Evolutionary conservation across 2,113 vertebrate genomes (phyloP), one percentile per base, ranked within the genome.

Genomic region (Ranitomeya variabilis): DNA sequence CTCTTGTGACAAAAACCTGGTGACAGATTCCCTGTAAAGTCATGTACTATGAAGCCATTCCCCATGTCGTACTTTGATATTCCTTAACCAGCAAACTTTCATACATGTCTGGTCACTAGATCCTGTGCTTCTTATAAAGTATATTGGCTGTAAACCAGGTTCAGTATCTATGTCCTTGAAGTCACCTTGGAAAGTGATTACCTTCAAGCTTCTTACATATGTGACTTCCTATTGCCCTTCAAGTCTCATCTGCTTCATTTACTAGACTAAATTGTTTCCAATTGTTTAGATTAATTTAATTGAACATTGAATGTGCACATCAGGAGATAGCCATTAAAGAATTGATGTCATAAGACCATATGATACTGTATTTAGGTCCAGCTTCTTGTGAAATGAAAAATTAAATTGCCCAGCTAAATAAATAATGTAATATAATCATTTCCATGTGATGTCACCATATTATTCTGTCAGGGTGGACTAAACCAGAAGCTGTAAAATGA

Each of bases 161-260:
- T 83, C 19, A 67, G 3, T 86, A 18, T 73, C 12, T 21, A 23
- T 79, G 21, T 52, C 19, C 26, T 45, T 55, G 57, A 60, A 15
- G 21, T 60, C 79, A 76, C 79, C 45, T 82, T 83, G 66, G 73
- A 6, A 74, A 82, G 37, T 45, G 64, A 51, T 66, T 62, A 80
- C 78, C 51, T 57, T 87, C 59, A 86, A 55, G 74, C 26, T 37
- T 87, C 64, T 59, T 69, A 69, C 31, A 64, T 80, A 45, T 80
- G n/a, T 87, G 52, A 37, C 77, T 80, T 55, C 45, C 45, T 6
- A 73, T 10, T 80, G 67, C 62, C 79, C 86, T 80, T 74, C 79
- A 82, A 74, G 64, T 82, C 66, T 69, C 77, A 81, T 87, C 66
- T 82, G 79, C 80, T 62, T 81, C 26, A 82, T 88, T 88, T 82